Evolutionary conservation across 2,113 vertebrate genomes (phyloP).

Genomic region (Catharus fuscescens): DNA sequence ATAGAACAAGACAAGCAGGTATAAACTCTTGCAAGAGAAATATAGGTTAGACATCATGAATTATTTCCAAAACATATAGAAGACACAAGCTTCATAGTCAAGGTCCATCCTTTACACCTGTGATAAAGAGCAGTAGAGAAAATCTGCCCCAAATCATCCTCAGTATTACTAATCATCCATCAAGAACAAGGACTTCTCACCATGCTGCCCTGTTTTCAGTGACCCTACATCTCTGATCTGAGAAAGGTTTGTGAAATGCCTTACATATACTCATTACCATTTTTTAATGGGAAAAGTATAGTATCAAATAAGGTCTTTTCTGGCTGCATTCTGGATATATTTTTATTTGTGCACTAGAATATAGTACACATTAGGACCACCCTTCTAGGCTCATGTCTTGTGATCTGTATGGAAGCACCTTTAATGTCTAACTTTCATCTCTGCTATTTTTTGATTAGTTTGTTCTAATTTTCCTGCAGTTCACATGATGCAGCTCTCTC

Average conservation of each 20-base stretch:
- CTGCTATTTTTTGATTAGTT: not conserved
- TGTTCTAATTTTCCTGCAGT: slow-evolving; percentile 12
- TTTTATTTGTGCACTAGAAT: not conserved
- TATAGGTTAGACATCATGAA: not conserved
- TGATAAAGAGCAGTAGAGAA: not conserved
- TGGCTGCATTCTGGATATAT: not conserved
- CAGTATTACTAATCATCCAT: not conserved
- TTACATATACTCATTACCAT: not conserved
- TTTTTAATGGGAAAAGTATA: not conserved
- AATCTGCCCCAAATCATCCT: not conserved
- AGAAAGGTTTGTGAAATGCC: not conserved
- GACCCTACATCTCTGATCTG: not conserved
- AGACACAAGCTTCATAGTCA: not conserved
- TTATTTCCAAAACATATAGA: not conserved
- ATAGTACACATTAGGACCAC: not conserved
- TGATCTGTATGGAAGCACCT: not conserved
- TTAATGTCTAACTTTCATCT: not conserved
- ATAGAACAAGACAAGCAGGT: not conserved
- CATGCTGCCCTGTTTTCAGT: not conserved
- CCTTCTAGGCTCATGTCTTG: not conserved
- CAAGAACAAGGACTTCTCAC: not conserved
- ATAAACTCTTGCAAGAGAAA: not conserved
- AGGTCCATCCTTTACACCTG: not conserved
- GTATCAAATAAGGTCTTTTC: not conserved
- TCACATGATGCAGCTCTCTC: not conserved